Base-by-base conservation (phyloP, 2,113 vertebrate genomes). In the Podarcis muralis region DNA sequence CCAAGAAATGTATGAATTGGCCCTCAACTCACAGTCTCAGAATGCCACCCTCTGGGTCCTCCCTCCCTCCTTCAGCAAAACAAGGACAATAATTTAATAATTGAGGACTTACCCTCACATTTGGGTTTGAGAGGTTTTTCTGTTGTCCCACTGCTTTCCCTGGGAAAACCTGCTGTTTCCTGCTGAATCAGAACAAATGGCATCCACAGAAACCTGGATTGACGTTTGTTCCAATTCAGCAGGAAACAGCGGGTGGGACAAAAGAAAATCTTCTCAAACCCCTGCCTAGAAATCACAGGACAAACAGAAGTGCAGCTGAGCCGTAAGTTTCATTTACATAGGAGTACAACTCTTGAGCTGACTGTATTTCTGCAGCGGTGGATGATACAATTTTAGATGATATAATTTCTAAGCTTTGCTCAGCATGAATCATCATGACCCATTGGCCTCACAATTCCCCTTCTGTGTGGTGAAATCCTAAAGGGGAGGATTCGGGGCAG, bases 381-480 rank as follows among this genome's bases (percentile, higher is more conserved):
- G 9, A 3, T 92, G 89, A 91, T 68, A 93, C 91, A 95, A 96
- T 15, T 2, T 18, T 1, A 27, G 84, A 91, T 69, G 30, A 93
- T 92, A 89, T 89, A 65, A 2, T 3, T 79, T 87, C 7, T 0
- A 86, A 90, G 74, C 89, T 25, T 87, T 53, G 53, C 90, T 87
- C 88, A 0, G 2, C 0, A 6, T 95, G 93, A 93, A 30, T 93
- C 94, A 93, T 69, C n/a, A 37, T 88, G 93, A 92, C 89, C 77
- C 90, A 16, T 25, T 77, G 78, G 78, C 90, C 90, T 1, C 0
- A 1, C 1, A 83, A 86, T 92, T 71, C 82, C 15, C 85, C 79
- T 0, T 66, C 12, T 27, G 27, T 30, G 62, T 23, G 40, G 78
- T 23, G 25, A 68, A 68, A 68, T 66, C 0, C 13, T 2, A 0